Base-by-base conservation (phyloP, 2,888 invertebrate genomes). In the Magallana nippona region DNA sequence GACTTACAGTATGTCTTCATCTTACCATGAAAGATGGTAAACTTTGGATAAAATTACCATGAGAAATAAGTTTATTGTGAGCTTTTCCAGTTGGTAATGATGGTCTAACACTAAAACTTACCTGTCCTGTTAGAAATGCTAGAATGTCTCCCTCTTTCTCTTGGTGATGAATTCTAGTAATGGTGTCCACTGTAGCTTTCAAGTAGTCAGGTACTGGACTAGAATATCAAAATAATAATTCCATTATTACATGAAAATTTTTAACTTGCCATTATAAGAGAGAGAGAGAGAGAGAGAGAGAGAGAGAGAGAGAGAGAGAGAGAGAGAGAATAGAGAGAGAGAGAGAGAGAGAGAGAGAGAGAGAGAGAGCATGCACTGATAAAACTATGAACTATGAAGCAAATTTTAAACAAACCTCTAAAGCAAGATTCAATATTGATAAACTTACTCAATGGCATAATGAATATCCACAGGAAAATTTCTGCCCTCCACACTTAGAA, bases 151-250 rank as follows among this genome's bases (percentile, higher is more conserved):
- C 99, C 19, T 96, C 96, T 84, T 87, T 88, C 85, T 97, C 96
- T 82, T 91, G 93, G 83, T 92, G 90, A 91, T 99, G 98, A 90
- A 99, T 97, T 93, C 97, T 97, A 86, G 98, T 95, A 0, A 97
- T 96, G 0, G 97, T 97, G n/a, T 98, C 97, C 0, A 98, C 97
- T 0, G 97, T 96, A 0, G 96, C 96, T 89, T 96, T 96, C 0
- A 99, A 96, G 92, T 99, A 99, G 94, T 99, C 97, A 0, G 98
- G 96, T 5, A 97, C 96, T 0, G 98, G 98, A 87, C 93, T 93
- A 86, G 17, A 90, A 97, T 96, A 96, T 93, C 81, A 95, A 95
- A 71, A 44, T 44, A 5, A 44, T 44, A 44, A 44, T 5, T 5
- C 5, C 44, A 44, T 44, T 44, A 44, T 8, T 44, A 44, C 44